Conservation (phyloP, 1,140 invertebrate species). For the Drosophila truncata region DNA sequence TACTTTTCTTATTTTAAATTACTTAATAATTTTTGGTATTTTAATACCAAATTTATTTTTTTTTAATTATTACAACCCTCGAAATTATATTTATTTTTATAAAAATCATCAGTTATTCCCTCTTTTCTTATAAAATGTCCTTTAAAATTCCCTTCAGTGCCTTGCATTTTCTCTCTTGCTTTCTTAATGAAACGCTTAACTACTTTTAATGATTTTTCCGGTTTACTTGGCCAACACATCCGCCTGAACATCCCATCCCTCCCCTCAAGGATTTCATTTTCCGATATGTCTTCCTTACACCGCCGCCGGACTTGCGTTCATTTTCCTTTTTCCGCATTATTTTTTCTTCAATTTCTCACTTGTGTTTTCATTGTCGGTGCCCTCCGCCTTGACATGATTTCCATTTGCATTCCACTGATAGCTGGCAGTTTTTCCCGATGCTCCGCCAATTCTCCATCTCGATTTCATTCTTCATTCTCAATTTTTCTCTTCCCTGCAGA, state of each 20-base stretch:
- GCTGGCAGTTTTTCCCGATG: constrained; percentile 57
- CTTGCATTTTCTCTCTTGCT: constrained; percentile 10
- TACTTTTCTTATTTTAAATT: background rate
- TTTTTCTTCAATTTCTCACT: constrained; percentile 36
- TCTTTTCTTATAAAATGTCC: background rate
- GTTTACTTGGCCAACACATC: constrained; percentile 55
- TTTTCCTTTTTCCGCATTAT: background rate
- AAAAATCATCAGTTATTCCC: background rate
- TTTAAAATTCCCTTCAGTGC: constrained; percentile 15
- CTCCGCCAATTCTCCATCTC: constrained; percentile 16
- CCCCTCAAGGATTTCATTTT: constrained; percentile 59
- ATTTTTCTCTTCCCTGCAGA: constrained; percentile 85
- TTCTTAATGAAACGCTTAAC: constrained; percentile 60
- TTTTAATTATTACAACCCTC: background rate
- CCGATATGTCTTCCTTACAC: constrained; percentile 48
- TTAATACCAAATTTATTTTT: too few species aligned
- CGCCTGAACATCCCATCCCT: background rate
- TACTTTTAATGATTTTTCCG: constrained; percentile 75
- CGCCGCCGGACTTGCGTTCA: background rate
- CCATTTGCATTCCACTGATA: constrained; percentile 71
- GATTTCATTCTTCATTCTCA: constrained; percentile 40
- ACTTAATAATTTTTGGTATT: too few species aligned
- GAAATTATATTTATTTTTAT: background rate
- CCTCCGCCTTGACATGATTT: constrained; percentile 63
- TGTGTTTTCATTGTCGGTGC: constrained; percentile 30